Percentiles rank a stretch among this genome's conserved stretches.
Conservation (phyloP, 2,888 invertebrate species). For the Drosophila subsilvestris region DNA sequence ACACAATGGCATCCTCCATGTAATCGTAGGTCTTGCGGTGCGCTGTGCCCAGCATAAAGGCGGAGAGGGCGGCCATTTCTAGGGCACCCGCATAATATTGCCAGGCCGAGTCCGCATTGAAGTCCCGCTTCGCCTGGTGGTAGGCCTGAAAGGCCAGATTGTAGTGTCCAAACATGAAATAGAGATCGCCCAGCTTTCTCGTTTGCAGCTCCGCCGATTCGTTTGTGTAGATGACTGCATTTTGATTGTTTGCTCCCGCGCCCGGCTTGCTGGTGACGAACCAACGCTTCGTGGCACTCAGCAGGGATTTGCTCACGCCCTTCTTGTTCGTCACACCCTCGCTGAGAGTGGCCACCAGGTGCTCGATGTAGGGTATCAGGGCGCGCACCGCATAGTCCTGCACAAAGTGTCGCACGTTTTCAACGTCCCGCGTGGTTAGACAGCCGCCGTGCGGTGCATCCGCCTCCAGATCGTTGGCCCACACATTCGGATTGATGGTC, state of each 20-base stretch:
- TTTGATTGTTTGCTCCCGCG: conserved; percentile 87
- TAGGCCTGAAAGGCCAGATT: conserved; percentile 94
- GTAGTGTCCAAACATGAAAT: conserved; percentile 98
- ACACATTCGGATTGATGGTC: conserved; percentile 85
- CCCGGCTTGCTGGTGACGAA: conserved; percentile 96
- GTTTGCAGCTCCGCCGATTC: conserved; percentile 96
- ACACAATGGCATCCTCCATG: conserved; percentile 97
- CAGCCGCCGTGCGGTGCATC: conserved; percentile 89
- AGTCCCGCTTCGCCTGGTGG: conserved; percentile 98
- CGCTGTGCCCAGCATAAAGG: conserved; percentile 93
- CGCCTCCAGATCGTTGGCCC: conserved; percentile 86
- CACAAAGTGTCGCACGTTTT: conserved; percentile 92
- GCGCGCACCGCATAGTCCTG: conserved; percentile 94
- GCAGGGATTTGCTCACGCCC: conserved; percentile 95
- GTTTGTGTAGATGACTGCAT: conserved; percentile 92
- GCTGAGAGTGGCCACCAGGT: conserved; percentile 91
- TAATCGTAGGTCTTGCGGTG: conserved; percentile 93
- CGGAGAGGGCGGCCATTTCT: conserved; percentile 97
- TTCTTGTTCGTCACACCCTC: conserved; percentile 94
- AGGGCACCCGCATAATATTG: conserved; percentile 97
- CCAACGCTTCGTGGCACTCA: conserved; percentile 98
- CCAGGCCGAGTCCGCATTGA: conserved; percentile 98
- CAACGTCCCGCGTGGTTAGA: conserved; percentile 92
- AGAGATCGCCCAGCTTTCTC: conserved; percentile 96
- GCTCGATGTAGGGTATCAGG: conserved; percentile 95